Evolutionary conservation across 2,888 invertebrate genomes (phyloP).

Genomic region (Polydesmus complanatus): DNA sequence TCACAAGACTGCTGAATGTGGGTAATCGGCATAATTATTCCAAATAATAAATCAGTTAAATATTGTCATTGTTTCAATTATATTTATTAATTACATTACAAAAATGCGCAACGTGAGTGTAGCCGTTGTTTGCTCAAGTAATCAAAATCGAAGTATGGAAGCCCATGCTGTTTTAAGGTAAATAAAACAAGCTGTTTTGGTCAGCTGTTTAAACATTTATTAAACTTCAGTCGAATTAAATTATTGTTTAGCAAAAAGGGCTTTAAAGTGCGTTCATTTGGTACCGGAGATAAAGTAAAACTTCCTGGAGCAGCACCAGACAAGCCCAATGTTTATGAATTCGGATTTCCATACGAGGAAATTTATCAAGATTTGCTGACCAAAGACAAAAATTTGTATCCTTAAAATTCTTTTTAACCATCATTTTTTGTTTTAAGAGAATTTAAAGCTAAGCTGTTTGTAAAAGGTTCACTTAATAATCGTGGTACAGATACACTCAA

Average conservation of each 20-base stretch:
- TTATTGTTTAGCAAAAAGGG: constrained; percentile 67
- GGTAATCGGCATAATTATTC: too few relatives aligned
- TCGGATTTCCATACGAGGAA: constrained; percentile 85
- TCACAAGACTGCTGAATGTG: too few relatives aligned
- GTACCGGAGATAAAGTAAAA: constrained; percentile 90
- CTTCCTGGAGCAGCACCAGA: constrained; percentile 88
- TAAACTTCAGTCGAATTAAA: constrained; percentile 13
- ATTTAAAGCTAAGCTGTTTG: too few relatives aligned
- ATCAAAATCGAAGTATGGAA: constrained; percentile 99
- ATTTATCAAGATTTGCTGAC: constrained; percentile 82
- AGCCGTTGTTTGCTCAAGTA: constrained; percentile 96
- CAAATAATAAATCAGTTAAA: too few relatives aligned
- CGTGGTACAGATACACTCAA: constrained; percentile 88
- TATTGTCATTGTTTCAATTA: too few relatives aligned
- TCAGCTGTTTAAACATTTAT: too few relatives aligned
- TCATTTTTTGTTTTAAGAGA: background rate
- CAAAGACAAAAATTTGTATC: constrained; percentile 83
- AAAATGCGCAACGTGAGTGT: constrained; percentile 39
- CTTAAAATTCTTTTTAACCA: constrained; percentile 30
- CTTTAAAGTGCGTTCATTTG: constrained; percentile 85
- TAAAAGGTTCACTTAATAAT: too few relatives aligned
- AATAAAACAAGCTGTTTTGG: too few relatives aligned
- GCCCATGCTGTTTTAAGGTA: constrained; percentile 85
- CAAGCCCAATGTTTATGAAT: constrained; percentile 88
- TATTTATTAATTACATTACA: too few relatives aligned